Evolutionary conservation across 1,140 invertebrate species (phyloP).

Genomic region (Bombus picipes): DNA sequence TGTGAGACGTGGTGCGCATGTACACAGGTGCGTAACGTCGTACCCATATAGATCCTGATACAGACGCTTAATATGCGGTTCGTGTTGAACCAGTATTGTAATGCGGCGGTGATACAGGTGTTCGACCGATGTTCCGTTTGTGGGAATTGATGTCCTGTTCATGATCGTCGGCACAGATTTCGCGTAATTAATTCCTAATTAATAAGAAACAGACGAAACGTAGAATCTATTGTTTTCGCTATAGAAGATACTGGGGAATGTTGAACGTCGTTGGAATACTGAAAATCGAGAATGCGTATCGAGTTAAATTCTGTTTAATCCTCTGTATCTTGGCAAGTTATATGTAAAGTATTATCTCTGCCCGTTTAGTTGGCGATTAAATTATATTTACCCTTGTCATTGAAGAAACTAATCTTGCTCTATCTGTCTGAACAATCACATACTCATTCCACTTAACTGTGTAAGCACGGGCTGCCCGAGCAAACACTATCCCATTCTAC

Average conservation of each 20-base stretch:
- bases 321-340: not conserved
- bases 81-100: conserved; percentile 18
- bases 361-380: no score
- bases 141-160: conserved; percentile 14
- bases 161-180: not conserved
- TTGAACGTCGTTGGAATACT: no score
- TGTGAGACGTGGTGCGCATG: not conserved
- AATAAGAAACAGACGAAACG: not conserved
- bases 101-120: conserved; percentile 6
- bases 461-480: not conserved
- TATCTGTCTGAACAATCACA: not conserved
- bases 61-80: conserved; percentile 11
- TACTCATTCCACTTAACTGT: not conserved
- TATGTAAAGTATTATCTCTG: not conserved
- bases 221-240: no score
- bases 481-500: conserved; percentile 13
- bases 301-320: not conserved
- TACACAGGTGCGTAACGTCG: not conserved
- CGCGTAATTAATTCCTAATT: not conserved
- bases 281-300: not conserved
- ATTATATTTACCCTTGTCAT: not conserved
- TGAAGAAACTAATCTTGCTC: not conserved
- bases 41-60: not conserved
- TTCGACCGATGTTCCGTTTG: conserved; percentile 11
- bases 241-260: not conserved